Percentiles rank a stretch among this genome's conserved stretches.
Evolutionary conservation across 2,888 invertebrate genomes (phyloP).

Genomic region (Sinodicranocentrus sp.): DNA sequence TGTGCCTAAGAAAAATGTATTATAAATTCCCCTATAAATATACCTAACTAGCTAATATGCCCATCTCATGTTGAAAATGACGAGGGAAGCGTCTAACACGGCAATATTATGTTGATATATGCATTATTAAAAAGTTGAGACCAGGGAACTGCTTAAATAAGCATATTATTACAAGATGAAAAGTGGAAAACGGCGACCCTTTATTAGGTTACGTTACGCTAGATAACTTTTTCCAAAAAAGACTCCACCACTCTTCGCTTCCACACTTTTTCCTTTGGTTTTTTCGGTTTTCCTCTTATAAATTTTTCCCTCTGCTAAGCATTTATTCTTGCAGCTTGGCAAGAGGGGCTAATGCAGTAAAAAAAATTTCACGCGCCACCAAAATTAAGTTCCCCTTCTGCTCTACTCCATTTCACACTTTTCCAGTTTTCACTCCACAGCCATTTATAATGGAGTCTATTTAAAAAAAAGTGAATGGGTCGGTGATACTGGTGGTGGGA

Average conservation of each 20-base stretch:
- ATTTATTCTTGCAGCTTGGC: too few relatives aligned
- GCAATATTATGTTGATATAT: conserved; percentile 57
- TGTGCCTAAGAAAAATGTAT: too few relatives aligned
- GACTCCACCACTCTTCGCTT: background rate
- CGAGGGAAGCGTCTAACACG: too few relatives aligned
- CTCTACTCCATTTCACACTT: conserved; percentile 76
- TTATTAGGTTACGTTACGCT: conserved; percentile 64
- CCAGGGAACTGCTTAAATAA: conserved; percentile 57
- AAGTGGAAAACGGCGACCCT: conserved; percentile 55
- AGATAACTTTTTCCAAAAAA: conserved; percentile 53
- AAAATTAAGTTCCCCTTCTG: conserved; percentile 75
- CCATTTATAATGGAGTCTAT: conserved; percentile 76
- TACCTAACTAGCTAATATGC: too few relatives aligned
- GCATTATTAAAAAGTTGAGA: conserved; percentile 58
- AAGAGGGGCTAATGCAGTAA: conserved; percentile 62
- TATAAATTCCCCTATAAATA: too few relatives aligned
- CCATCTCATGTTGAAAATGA: too few relatives aligned
- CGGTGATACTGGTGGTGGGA: conserved; percentile 27
- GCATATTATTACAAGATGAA: conserved; percentile 67
- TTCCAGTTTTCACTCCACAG: conserved; percentile 74
- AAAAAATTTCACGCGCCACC: conserved; percentile 76
- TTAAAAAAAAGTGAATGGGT: conserved; percentile 50
- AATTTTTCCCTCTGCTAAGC: too few relatives aligned
- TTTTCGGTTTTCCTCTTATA: conserved; percentile 34
- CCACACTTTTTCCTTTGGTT: conserved; percentile 17